Conservation (phyloP, 1,140 invertebrate species). For the Tetramorium simillimum region DNA sequence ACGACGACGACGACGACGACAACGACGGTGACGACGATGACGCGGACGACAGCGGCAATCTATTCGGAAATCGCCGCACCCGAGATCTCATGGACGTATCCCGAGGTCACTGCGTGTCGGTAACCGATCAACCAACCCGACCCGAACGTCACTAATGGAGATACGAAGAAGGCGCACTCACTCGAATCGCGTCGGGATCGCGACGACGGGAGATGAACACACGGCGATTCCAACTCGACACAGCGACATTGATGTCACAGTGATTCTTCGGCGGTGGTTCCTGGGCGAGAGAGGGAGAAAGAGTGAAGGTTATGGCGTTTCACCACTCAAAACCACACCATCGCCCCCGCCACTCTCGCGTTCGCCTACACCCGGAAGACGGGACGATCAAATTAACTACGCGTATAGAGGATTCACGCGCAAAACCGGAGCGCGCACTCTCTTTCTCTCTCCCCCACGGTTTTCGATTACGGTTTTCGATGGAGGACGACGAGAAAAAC, state of each 20-base stretch:
- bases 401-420: constrained; percentile 46
- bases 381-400: constrained; percentile 55
- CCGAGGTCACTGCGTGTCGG: constrained; percentile 50
- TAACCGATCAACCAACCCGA: constrained; percentile 44
- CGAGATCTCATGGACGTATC: constrained; percentile 76
- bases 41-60: constrained; percentile 57
- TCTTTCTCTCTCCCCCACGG: constrained; percentile 14
- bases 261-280: constrained; percentile 10
- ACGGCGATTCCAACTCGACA: not conserved
- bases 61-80: constrained; percentile 47
- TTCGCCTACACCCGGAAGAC: constrained; percentile 42
- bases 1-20: constrained; percentile 16
- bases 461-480: not conserved
- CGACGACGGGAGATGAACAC: constrained; percentile 21
- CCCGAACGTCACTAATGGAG: constrained; percentile 15
- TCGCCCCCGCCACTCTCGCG: constrained; percentile 33
- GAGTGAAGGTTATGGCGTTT: constrained; percentile 63
- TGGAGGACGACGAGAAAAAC: constrained; percentile 26
- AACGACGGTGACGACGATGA: constrained; percentile 45
- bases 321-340: constrained; percentile 13
- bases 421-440: constrained; percentile 50
- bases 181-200: constrained; percentile 13
- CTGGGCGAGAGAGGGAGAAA: constrained; percentile 17
- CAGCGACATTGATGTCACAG: not conserved
- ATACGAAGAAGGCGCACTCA: constrained; percentile 8